These are phyloP conservation scores for Leptopterna dolabrata DNA, from an alignment of 2,888 invertebrate genomes.

Conservation along the genomic window DNA sequence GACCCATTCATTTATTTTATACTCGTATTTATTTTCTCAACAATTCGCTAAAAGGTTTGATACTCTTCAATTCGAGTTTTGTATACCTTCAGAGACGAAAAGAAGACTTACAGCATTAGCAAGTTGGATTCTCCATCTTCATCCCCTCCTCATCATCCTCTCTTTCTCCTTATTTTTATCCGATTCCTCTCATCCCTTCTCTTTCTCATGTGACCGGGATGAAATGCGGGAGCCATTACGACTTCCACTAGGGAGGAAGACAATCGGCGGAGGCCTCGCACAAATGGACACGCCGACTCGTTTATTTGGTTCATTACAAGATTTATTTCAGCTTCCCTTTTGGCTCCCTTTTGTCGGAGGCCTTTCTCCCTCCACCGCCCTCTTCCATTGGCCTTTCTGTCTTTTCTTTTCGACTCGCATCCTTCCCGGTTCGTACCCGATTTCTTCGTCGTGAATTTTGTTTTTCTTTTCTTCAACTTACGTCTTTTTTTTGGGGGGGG, in stretches of 20 bases:
- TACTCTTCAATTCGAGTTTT: too few relatives aligned
- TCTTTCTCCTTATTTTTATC: constrained; percentile 12
- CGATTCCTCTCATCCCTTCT: not conserved
- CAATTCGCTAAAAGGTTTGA: too few relatives aligned
- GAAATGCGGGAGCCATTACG: constrained; percentile 51
- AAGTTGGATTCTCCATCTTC: not conserved
- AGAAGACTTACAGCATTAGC: not conserved
- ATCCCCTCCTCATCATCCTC: not conserved
- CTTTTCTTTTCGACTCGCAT: not conserved
- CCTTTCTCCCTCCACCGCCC: not conserved
- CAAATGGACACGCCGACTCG: constrained; percentile 45
- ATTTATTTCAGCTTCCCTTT: constrained; percentile 51
- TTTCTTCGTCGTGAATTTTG: not conserved
- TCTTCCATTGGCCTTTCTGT: not conserved
- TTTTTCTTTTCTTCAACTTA: not conserved
- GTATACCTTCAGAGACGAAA: not conserved
- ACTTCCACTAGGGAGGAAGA: not conserved
- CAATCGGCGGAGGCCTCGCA: constrained; percentile 34
- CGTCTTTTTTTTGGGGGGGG: not conserved
- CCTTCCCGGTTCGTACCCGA: not conserved
- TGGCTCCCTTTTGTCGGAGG: constrained; percentile 39
- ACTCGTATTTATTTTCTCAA: too few relatives aligned
- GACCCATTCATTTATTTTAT: too few relatives aligned
- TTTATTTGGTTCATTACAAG: constrained; percentile 52
- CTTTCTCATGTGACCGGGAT: constrained; percentile 26